Conservation (phyloP, 2,888 invertebrate genomes). For the Tridacna gigas region DNA sequence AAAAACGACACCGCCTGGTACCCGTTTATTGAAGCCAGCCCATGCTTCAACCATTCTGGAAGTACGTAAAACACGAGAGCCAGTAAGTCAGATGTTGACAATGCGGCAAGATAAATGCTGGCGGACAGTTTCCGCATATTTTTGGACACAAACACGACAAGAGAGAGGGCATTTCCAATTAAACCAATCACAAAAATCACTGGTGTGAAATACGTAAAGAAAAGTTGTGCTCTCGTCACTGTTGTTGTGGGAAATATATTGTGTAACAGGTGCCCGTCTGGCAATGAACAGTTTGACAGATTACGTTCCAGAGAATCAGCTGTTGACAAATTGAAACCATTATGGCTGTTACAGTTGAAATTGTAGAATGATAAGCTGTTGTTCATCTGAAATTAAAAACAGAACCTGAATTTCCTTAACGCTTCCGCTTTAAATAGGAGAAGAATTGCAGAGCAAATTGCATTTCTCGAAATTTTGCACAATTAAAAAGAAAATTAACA, state of each 20-base stretch:
- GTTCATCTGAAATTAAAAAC: constrained; percentile 12
- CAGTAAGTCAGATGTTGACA: constrained; percentile 92
- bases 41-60: constrained; percentile 81
- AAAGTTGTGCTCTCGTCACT: constrained; percentile 55
- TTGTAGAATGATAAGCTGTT: neutral
- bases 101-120: constrained; percentile 91
- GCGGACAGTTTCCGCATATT: constrained; percentile 89
- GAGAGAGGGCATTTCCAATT: constrained; percentile 91
- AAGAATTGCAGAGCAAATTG: no score
- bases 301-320: neutral
- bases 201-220: constrained; percentile 90
- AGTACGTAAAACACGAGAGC: constrained; percentile 87
- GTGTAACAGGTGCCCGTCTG: constrained; percentile 9
- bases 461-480: no score
- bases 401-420: no score
- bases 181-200: constrained; percentile 90
- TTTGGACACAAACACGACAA: constrained; percentile 91
- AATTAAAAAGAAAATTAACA: no score
- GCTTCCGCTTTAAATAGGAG: no score
- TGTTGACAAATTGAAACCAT: neutral
- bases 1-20: constrained; percentile 65
- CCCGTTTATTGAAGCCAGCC: constrained; percentile 70
- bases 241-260: constrained; percentile 21
- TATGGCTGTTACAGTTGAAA: neutral
- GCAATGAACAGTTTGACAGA: constrained; percentile 24